Base-by-base conservation (phyloP, 1,140 invertebrate species). In the Pachypeltis micranthus region DNA sequence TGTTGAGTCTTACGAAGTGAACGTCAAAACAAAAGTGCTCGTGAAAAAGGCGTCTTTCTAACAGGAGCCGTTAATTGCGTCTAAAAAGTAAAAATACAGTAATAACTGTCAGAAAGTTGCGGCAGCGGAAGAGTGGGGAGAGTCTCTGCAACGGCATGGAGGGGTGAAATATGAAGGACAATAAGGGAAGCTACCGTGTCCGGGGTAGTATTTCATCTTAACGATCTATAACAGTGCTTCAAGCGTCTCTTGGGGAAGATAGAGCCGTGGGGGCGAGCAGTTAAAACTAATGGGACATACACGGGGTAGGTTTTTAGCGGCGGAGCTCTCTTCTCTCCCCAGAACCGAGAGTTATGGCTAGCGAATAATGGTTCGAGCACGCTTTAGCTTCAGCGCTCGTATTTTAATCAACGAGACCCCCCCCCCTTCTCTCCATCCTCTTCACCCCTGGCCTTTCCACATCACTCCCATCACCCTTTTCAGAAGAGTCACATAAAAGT, bases 321-420 rank as follows among this genome's bases (percentile, higher is more conserved):
- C 47, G 19, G 23, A 51, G 12, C 47, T 51, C 29, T 26, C 25
- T 56, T 56, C 14, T 25, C 28, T 16, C 57, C 68, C 59, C 61
- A 67, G 19, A 16, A 51, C 25, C 16, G 39, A 69, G 51, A 69
- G 65, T 63, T 61, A 66, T 39, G 51, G 62, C 19, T 26, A 56
- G 51, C 51, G 62, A 63, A 54, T 59, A 59, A 59, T 59, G 57
- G 57, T 31, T 51, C 47, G 47, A 31, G 57, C 57, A 59, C 57
- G 31, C 57, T 59, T 59, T 59, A 59, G 25, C 57, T 57, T 28
- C 55, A 7, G 26, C 57, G 57, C 57, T 59, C 57, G 57, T 59
- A 59, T 59, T 59, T 59, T 59, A 59, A 59, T 59, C 57, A 59
- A 59, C 26, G 57, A 31, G 21, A 10, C 47, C 47, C 47, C 10